phyloP scores from a whole-genome alignment of 1,140 invertebrate species.

The Monomorium pharaonis region DNA sequence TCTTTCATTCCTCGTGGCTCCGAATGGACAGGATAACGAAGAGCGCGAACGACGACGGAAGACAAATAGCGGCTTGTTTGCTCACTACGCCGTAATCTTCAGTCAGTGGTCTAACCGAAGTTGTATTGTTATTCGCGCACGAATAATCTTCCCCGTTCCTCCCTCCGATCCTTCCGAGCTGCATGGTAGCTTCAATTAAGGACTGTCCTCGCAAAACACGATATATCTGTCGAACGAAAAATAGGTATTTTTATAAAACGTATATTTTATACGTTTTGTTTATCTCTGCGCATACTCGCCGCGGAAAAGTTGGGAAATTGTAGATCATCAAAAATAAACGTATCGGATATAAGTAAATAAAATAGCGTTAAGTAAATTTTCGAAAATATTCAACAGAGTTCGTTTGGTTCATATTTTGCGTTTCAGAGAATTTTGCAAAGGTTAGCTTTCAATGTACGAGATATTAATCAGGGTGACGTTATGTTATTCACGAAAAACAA shows the following conservation, averaged over 20 bases:
- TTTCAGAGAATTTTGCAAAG: conserved; percentile 1
- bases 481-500: background rate
- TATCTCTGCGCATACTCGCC: background rate
- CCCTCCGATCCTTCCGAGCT: background rate
- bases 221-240: background rate
- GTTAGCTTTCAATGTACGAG: background rate
- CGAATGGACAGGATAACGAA: conserved; percentile 54
- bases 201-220: background rate
- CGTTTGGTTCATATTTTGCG: background rate
- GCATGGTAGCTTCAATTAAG: background rate
- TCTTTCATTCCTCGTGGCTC: conserved; percentile 8
- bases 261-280: background rate
- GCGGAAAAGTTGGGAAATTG: background rate
- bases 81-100: conserved; percentile 27
- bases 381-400: background rate
- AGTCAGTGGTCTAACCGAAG: conserved; percentile 8
- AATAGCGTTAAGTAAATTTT: background rate
- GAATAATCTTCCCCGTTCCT: background rate
- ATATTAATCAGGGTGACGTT: background rate
- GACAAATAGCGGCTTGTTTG: conserved; percentile 56
- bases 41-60: conserved; percentile 42
- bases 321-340: background rate
- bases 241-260: background rate
- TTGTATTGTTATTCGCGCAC: background rate
- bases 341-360: background rate